Percentiles rank a stretch among this genome's conserved stretches.
Conservation (phyloP, 2,797 vertebrate genomes). For the Leucoraja ocellata region DNA sequence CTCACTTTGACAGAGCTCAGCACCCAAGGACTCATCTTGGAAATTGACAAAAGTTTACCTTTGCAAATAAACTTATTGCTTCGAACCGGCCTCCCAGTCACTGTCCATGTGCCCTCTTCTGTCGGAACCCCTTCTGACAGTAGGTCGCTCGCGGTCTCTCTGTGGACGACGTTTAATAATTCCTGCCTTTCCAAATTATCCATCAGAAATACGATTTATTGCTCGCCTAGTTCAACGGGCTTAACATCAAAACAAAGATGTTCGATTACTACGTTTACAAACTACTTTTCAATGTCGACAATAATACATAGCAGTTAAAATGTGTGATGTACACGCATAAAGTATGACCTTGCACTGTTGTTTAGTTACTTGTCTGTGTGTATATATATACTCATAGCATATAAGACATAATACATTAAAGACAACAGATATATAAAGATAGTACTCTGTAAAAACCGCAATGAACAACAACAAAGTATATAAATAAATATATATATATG, state of each 20-base stretch:
- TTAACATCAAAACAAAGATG: neutral
- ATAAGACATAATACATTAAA: no score
- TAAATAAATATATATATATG: no score
- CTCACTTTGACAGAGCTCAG: constrained; percentile 43
- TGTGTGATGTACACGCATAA: neutral
- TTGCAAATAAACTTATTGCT: neutral
- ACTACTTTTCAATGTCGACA: neutral
- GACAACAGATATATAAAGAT: no score
- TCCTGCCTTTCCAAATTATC: neutral
- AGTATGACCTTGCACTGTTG: no score
- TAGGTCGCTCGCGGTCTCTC: neutral
- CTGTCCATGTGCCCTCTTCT: neutral
- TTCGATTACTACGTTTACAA: no score
- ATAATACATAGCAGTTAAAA: neutral
- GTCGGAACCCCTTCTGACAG: neutral
- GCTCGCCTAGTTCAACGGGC: neutral
- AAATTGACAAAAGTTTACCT: neutral
- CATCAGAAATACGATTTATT: neutral
- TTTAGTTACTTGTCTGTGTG: no score
- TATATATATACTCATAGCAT: no score
- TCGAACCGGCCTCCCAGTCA: neutral
- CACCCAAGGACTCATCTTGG: constrained; percentile 41
- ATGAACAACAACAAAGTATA: no score
- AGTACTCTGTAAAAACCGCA: no score
- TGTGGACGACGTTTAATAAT: neutral